Evolutionary conservation across 2,888 invertebrate genomes (phyloP).

Genomic region (Reticulitermes lucifugus): DNA sequence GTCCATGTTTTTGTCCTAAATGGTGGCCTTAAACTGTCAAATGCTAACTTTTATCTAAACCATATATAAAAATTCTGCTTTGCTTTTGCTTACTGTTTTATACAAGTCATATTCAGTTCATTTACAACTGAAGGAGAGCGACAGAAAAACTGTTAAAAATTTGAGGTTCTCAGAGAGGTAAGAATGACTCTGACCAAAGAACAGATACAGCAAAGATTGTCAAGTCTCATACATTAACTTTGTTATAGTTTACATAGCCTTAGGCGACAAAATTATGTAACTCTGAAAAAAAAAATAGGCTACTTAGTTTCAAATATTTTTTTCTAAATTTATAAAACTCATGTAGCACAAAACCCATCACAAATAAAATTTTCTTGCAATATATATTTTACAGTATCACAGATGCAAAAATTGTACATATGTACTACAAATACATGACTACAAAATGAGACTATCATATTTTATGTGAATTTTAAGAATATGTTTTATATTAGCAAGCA

Average conservation of each 20-base stretch:
- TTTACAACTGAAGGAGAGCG: not conserved
- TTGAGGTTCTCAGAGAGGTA: not conserved
- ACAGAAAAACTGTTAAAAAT: not conserved
- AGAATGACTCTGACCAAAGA: too few relatives aligned
- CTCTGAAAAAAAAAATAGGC: not conserved
- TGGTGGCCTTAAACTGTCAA: too few relatives aligned
- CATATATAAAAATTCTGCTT: not conserved
- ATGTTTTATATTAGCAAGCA: not conserved
- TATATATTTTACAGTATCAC: not conserved
- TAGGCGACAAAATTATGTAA: not conserved
- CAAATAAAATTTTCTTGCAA: not conserved
- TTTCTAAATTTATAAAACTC: not conserved
- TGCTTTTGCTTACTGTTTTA: not conserved
- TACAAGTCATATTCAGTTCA: not conserved
- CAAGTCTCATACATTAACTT: not conserved
- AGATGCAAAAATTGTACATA: slow-evolving; percentile 3
- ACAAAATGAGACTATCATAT: not conserved
- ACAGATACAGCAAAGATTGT: too few relatives aligned
- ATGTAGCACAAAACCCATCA: not conserved
- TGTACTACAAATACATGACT: not conserved
- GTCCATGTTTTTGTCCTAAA: too few relatives aligned
- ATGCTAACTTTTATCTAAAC: too few relatives aligned
- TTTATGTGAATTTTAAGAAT: not conserved
- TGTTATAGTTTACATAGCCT: not conserved
- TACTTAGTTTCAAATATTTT: not conserved